Evolutionary conservation across 2,888 invertebrate genomes (phyloP), one percentile per base, ranked within the genome.

Genomic region (Steinernema carpocapsae): DNA sequence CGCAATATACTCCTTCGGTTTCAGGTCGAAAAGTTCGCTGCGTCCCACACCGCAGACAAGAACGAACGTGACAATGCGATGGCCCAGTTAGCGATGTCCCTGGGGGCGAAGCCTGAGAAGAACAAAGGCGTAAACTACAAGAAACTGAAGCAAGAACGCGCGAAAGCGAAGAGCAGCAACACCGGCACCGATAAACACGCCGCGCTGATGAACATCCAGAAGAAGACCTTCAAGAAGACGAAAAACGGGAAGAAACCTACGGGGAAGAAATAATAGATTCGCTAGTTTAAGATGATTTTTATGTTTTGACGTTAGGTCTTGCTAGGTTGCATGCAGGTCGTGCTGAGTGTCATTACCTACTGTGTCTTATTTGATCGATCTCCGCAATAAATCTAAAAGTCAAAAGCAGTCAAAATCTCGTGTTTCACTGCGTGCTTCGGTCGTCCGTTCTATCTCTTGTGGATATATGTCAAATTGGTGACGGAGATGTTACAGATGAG

Each of bases 101-200:
- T 96, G 0, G 97, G 97, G 88, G 97, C 97, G 87, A 96, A 94
- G 89, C 95, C 95, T 86, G 96, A 97, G 88, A 96, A 96, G 95
- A 96, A 97, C 83, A 97, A 97, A 88, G 97, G 97, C 87, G 97
- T 74, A 7, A 74, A 74, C 52, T 74, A 74, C 37, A 71, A 71
- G 46, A 32, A 19, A 46, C 26, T 74, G 42, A 74, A 74, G 52
- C 51, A 74, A 17, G 56, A 74, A 42, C 51, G 97, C 6, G 97
- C 97, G 0, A 96, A 96, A 85, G 97, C 97, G 97, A 97, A 97
- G 24, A 97, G 97, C 10, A 72, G 52, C n/a, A 22, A 24, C 14
- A 17, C 37, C 0, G 74, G 71, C 7, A 43, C 12, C 4, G 42
- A 43, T 7, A 37, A 70, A 17, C 43, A 42, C 42, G 37, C 70